Conservation (phyloP, 2,888 invertebrate species). For the Leptinotarsa juncta region DNA sequence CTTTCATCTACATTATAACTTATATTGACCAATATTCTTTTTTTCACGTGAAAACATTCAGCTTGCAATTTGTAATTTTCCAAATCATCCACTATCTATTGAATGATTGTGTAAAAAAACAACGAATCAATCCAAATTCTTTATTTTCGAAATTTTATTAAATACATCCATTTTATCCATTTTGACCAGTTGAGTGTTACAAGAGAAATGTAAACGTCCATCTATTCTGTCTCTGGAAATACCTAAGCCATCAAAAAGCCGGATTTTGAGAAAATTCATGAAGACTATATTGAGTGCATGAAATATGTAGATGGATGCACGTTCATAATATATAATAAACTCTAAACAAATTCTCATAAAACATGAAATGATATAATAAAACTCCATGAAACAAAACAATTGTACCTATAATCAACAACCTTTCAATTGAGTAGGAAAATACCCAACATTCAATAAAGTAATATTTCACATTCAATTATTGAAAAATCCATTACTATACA, state of each 20-base stretch:
- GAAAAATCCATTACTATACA: conserved; percentile 21
- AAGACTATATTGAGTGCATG: not conserved
- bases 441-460: conserved; percentile 21
- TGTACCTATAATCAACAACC: not conserved
- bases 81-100: no score
- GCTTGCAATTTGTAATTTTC: no score
- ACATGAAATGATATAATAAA: conserved; percentile 7
- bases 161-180: conserved; percentile 21
- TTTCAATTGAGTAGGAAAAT: conserved; percentile 10
- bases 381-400: conserved; percentile 14
- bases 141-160: not conserved
- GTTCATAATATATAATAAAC: conserved; percentile 11
- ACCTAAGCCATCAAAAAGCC: not conserved
- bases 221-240: not conserved
- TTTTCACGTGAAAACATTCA: no score
- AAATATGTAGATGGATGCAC: conserved; percentile 5
- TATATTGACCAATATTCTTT: no score
- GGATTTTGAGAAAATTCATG: not conserved
- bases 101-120: not conserved
- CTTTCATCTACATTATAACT: no score
- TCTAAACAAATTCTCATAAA: not conserved
- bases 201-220: not conserved
- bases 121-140: not conserved
- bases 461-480: conserved; percentile 4
- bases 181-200: conserved; percentile 3